phyloP scores from a whole-genome alignment of 2,888 invertebrate genomes.

The Cyclophora punctaria region DNA sequence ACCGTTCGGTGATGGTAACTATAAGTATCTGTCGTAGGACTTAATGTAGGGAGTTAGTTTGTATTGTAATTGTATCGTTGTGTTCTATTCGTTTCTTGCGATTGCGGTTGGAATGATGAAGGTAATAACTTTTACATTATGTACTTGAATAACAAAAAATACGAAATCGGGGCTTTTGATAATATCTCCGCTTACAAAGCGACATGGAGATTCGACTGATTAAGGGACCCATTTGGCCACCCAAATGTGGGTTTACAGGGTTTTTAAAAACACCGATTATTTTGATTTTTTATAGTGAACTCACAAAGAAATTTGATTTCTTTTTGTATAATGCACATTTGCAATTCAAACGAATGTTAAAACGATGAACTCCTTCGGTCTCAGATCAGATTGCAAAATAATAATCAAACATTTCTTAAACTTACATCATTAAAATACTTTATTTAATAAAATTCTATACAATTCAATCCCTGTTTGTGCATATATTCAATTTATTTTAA shows the following conservation, averaged over 20 bases:
- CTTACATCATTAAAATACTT: constrained; percentile 26
- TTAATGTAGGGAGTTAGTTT: too few species aligned
- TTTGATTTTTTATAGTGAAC: background rate
- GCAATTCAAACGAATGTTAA: too few species aligned
- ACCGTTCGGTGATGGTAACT: too few species aligned
- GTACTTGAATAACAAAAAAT: too few species aligned
- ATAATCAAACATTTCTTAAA: constrained; percentile 17
- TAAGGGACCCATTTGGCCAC: background rate
- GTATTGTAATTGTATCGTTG: too few species aligned
- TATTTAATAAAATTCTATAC: constrained; percentile 36
- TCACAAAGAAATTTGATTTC: constrained; percentile 13
- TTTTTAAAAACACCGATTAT: background rate
- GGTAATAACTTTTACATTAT: too few species aligned
- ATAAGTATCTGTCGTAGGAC: too few species aligned
- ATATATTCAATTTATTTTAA: constrained; percentile 36
- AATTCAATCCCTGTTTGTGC: constrained; percentile 60
- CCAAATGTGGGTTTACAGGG: constrained; percentile 1
- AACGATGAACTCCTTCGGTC: too few species aligned
- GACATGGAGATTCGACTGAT: constrained; percentile 1
- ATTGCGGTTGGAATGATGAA: too few species aligned
- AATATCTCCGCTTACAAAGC: background rate
- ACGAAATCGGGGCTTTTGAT: too few species aligned
- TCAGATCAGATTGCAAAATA: constrained; percentile 10
- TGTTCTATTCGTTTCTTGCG: too few species aligned
- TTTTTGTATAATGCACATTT: too few species aligned